phyloP scores from a whole-genome alignment of 2,888 invertebrate genomes.

The Agrotis exclamationis region DNA sequence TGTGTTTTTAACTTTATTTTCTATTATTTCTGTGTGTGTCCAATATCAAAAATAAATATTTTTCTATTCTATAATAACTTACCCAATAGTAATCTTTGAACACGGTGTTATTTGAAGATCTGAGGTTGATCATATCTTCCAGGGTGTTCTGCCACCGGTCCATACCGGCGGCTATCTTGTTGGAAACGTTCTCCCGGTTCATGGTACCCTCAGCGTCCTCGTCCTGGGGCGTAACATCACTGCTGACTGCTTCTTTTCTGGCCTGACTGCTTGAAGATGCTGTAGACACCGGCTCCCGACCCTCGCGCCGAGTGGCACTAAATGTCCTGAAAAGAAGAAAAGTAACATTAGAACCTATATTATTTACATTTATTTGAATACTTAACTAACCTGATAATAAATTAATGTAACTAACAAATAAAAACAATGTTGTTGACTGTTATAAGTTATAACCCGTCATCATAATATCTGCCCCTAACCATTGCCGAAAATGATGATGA shows the following conservation, averaged over 20 bases:
- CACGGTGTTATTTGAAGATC: constrained; percentile 88
- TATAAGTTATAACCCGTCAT: too few species aligned
- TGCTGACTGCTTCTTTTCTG: constrained; percentile 61
- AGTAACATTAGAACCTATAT: neutral
- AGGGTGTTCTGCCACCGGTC: constrained; percentile 89
- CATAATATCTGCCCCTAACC: too few species aligned
- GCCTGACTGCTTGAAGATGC: constrained; percentile 26
- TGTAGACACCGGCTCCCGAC: constrained; percentile 45
- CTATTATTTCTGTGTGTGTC: too few species aligned
- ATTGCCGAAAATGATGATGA: too few species aligned
- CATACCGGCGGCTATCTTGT: constrained; percentile 87
- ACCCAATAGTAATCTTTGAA: constrained; percentile 92
- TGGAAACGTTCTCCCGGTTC: constrained; percentile 87
- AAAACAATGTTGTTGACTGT: too few species aligned
- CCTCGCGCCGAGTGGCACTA: constrained; percentile 74
- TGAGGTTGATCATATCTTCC: constrained; percentile 87
- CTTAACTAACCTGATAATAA: too few species aligned
- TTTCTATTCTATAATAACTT: too few species aligned
- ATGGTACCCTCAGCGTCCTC: constrained; percentile 76
- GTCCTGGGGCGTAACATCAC: constrained; percentile 72
- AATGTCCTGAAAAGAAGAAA: constrained; percentile 75
- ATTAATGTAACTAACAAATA: too few species aligned
- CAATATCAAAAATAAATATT: too few species aligned
- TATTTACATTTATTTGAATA: too few species aligned
- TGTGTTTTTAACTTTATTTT: too few species aligned